phyloP scores from a whole-genome alignment of 2,888 invertebrate species.

The Drosophila mettleri region DNA sequence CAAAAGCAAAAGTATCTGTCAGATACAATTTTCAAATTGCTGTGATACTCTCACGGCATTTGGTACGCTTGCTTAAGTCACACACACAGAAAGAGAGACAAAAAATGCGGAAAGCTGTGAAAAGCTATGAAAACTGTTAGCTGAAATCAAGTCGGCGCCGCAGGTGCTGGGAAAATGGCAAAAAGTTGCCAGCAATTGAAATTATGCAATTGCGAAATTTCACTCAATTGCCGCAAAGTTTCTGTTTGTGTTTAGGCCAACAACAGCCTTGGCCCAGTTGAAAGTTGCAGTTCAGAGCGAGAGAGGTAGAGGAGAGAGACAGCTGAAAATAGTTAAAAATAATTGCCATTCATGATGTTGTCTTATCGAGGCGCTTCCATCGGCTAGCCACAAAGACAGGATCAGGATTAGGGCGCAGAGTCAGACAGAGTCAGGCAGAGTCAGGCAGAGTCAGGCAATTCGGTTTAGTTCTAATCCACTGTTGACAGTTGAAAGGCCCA shows the following conservation, averaged over 20 bases:
- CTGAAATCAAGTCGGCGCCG: conserved; percentile 39
- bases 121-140: conserved; percentile 48
- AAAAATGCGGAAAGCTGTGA: conserved; percentile 42
- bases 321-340: conserved; percentile 19
- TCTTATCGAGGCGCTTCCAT: conserved; percentile 27
- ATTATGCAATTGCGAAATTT: conserved; percentile 52
- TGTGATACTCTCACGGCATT: conserved; percentile 73
- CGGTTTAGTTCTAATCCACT: conserved; percentile 59
- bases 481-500: conserved; percentile 69
- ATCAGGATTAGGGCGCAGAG: conserved; percentile 10
- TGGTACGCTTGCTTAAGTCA: conserved; percentile 49
- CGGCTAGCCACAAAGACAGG: conserved; percentile 14
- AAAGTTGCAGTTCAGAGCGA: neutral
- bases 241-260: conserved; percentile 36
- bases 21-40: conserved; percentile 76
- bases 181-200: conserved; percentile 43
- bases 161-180: conserved; percentile 50
- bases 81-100: conserved; percentile 5
- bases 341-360: conserved; percentile 17
- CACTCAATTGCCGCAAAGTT: conserved; percentile 13
- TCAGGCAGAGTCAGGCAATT: conserved; percentile 4
- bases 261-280: conserved; percentile 49
- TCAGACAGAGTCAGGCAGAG: conserved; percentile 3
- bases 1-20: conserved; percentile 49
- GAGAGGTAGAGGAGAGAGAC: neutral